phyloP scores from a whole-genome alignment of 2,888 invertebrate species.

The Eupithecia vulgata region DNA sequence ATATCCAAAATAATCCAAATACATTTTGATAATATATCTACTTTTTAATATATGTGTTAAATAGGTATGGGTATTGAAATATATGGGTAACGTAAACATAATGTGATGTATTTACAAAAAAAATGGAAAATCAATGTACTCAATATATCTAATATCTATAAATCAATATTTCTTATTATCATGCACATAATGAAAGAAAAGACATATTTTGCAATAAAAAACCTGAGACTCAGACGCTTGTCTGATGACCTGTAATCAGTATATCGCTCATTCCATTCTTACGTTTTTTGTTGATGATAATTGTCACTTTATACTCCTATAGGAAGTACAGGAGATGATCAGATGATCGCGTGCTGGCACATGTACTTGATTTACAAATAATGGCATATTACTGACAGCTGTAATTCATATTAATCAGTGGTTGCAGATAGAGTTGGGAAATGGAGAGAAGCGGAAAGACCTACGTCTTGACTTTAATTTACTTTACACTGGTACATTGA shows the following conservation, averaged over 20 bases:
- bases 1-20: too few relatives aligned
- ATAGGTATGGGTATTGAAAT: too few relatives aligned
- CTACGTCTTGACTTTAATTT: neutral
- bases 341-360: constrained; percentile 60
- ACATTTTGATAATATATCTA: too few relatives aligned
- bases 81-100: too few relatives aligned
- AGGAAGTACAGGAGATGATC: constrained; percentile 9
- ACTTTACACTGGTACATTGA: neutral
- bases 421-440: constrained; percentile 44
- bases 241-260: neutral
- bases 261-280: constrained; percentile 6
- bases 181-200: neutral
- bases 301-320: constrained; percentile 6
- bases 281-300: neutral
- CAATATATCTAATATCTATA: too few relatives aligned
- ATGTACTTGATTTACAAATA: constrained; percentile 78
- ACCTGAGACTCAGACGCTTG: neutral
- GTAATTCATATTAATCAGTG: constrained; percentile 70
- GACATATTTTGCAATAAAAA: neutral
- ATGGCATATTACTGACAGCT: constrained; percentile 68
- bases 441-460: neutral
- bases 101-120: too few relatives aligned
- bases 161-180: too few relatives aligned
- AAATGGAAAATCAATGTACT: too few relatives aligned
- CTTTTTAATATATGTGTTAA: too few relatives aligned